Evolutionary conservation across 2,113 vertebrate genomes (phyloP), one percentile per base, ranked within the genome.

Genomic region (Paramormyrops kingsleyae): DNA sequence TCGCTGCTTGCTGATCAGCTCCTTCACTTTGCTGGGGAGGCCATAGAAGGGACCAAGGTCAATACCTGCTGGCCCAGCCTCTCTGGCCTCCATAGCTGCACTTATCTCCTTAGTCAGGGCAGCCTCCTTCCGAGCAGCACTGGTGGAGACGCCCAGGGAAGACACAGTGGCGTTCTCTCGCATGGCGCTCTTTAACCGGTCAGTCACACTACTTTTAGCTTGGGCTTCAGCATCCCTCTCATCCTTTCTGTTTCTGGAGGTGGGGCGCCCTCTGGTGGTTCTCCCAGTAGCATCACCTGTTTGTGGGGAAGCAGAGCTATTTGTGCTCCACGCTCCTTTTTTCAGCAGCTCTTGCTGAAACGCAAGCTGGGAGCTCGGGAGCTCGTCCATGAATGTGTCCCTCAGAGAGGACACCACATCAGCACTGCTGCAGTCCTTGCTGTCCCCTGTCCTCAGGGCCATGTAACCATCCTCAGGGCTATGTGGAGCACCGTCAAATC

Each of bases 11-110:
- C 87, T 88, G 91, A 99, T 95, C 9, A 99, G 94, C 21, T 98
- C 97, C 93, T 97, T 97, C n/a, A 99, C 97, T 96, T 95, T 98
- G 92, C 94, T 96, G 44, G 99, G 98, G 19, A 99, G 97, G 3
- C 98, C 98, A 91, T 98, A 99, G 93, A 99, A 99, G 1, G 99
- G 99, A 8, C 99, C 99, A 35, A 96, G 95, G 89, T 99, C 98
- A 13, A 95, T 90, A 6, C 94, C 94, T 19, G 94, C 93, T 0
- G 95, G 94, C 0, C 93, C 90, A 0, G 93, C 92, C 83, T 96
- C 95, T 50, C 97, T 94, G 24, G 97, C 91, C 94, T 95, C 96
- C 91, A 94, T 92, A 59, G 97, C 98, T 70, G 96, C 93, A 88
- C 92, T 95, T 42, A 98, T 97, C 95, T 99, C 98, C 94, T 98